Conservation (phyloP, 2,888 invertebrate genomes). For the Galerucella calmariensis region DNA sequence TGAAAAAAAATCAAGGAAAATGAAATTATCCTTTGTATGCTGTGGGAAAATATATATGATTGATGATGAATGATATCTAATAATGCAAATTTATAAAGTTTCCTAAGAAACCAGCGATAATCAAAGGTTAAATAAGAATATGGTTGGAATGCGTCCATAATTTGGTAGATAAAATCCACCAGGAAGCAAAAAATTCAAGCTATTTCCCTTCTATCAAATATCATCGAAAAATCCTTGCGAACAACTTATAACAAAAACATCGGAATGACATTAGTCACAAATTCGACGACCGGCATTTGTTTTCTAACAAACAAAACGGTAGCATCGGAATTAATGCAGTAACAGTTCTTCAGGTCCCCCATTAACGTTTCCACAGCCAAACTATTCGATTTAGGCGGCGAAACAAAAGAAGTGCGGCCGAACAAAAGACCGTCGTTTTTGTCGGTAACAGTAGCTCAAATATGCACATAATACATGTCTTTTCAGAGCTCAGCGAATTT, state of each 20-base stretch:
- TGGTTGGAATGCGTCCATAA: conserved; percentile 10
- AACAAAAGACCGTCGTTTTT: conserved; percentile 59
- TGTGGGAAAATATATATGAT: no score
- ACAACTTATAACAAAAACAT: conserved; percentile 41
- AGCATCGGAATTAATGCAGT: conserved; percentile 52
- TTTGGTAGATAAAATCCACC: conserved; percentile 15
- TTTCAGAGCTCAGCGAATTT: conserved; percentile 51
- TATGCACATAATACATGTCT: conserved; percentile 60
- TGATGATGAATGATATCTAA: not conserved
- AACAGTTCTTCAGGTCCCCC: conserved; percentile 47
- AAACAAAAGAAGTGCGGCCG: conserved; percentile 60
- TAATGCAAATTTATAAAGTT: not conserved
- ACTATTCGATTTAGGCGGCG: conserved; percentile 62
- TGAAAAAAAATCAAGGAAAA: no score
- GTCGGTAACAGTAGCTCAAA: conserved; percentile 58
- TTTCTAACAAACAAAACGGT: conserved; percentile 44
- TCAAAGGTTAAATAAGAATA: not conserved
- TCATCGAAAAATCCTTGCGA: conserved; percentile 35
- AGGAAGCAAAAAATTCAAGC: conserved; percentile 24
- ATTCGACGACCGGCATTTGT: conserved; percentile 39
- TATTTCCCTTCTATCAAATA: conserved; percentile 36
- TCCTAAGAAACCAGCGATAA: not conserved
- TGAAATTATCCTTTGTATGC: no score
- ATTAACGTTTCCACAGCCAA: conserved; percentile 58
- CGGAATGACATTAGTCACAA: conserved; percentile 48